Evolutionary conservation across 1,140 invertebrate genomes (phyloP).

Genomic region (Lineus longissimus): DNA sequence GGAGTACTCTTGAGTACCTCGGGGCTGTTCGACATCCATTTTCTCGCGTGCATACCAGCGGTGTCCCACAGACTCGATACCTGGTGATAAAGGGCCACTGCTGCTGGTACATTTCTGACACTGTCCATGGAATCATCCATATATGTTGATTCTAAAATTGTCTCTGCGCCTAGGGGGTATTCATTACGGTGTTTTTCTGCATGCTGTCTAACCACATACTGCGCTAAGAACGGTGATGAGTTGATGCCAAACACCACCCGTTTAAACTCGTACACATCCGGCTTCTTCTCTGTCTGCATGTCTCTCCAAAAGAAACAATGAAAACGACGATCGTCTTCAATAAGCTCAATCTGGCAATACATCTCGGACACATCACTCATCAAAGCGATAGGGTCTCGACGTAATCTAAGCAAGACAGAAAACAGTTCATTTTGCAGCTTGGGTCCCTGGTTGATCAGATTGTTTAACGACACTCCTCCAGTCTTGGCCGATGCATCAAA

Average conservation of each 20-base stretch:
- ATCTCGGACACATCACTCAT: conserved; percentile 21
- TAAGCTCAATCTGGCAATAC: conserved; percentile 15
- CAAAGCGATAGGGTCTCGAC: conserved; percentile 19
- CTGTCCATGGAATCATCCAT: conserved; percentile 11
- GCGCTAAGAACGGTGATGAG: conserved; percentile 15
- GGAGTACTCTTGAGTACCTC: not conserved
- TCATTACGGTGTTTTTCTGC: not conserved
- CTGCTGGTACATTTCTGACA: not conserved
- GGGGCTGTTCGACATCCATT: not conserved
- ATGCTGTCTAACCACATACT: conserved; percentile 11
- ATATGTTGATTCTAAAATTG: conserved; percentile 1
- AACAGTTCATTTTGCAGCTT: conserved; percentile 42
- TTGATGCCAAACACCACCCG: conserved; percentile 20
- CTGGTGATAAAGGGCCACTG: conserved; percentile 2
- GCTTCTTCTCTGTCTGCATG: not conserved
- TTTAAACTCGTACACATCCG: conserved; percentile 15
- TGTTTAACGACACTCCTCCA: conserved; percentile 17
- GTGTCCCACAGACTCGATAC: not conserved
- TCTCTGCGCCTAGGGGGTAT: not conserved
- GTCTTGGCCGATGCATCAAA: conserved; percentile 19
- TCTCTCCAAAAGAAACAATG: conserved; percentile 15
- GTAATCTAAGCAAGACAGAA: conserved; percentile 25
- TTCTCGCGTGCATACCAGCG: conserved; percentile 2
- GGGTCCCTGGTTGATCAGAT: conserved; percentile 31
- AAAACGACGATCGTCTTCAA: conserved; percentile 7